Percentiles rank a stretch among this genome's conserved stretches.
Evolutionary conservation across 2,797 vertebrate genomes (phyloP).

Genomic region (Buphagus erythrorhynchus): DNA sequence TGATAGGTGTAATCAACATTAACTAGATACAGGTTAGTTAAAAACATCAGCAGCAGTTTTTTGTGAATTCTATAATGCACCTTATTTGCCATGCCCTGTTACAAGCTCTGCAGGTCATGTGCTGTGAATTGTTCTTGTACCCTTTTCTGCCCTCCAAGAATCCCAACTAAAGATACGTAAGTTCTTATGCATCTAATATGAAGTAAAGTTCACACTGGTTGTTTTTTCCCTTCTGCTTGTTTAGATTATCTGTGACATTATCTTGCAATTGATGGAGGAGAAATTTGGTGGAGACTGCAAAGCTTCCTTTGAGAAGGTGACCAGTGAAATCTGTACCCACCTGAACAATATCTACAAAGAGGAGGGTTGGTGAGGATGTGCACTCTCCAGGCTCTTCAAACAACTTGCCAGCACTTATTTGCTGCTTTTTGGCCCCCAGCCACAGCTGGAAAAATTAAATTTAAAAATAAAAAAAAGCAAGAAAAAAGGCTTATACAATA

Average conservation of each 20-base stretch:
- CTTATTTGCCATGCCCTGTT: not conserved
- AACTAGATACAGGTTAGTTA: not conserved
- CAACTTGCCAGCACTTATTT: not conserved
- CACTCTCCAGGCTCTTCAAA: not conserved
- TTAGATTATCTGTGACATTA: constrained; percentile 67
- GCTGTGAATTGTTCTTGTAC: not conserved
- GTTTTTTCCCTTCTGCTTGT: not conserved
- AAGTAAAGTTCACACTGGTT: not conserved
- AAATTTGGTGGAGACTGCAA: constrained; percentile 63
- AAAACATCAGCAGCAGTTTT: not conserved
- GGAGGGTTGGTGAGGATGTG: constrained; percentile 37
- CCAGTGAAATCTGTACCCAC: constrained; percentile 59
- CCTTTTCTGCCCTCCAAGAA: not conserved
- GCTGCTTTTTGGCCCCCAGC: not conserved
- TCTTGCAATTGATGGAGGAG: constrained; percentile 68
- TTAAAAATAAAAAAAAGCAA: not conserved
- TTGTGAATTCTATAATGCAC: not conserved
- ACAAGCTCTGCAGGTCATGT: not conserved
- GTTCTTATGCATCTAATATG: not conserved
- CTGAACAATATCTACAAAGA: constrained; percentile 55
- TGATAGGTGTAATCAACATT: not conserved
- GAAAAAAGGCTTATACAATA: not conserved
- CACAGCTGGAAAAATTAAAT: not conserved
- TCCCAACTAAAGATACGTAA: not conserved
- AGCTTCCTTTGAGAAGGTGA: constrained; percentile 66